A percentile compares a stretch with the other conserved stretches of the same genome.
These are phyloP conservation scores for Pherbina coryleti DNA, from an alignment of 2,888 invertebrate genomes.

Conservation along the genomic window DNA sequence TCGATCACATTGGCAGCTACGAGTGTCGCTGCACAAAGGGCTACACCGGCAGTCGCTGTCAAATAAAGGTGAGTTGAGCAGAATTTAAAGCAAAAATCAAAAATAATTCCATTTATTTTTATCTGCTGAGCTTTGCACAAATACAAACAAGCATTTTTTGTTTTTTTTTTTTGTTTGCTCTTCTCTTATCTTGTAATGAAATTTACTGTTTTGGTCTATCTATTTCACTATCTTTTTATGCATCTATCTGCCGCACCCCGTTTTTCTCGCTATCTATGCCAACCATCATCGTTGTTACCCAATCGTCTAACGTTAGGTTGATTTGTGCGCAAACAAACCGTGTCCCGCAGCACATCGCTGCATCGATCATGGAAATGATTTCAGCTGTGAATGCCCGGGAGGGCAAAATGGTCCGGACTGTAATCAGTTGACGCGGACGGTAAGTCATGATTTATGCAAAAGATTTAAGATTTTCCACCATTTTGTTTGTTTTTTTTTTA, in stretches of 20 bases:
- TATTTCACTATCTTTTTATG: not conserved
- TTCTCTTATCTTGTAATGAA: constrained; percentile 22
- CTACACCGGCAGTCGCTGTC: constrained; percentile 78
- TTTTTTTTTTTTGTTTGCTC: constrained; percentile 7
- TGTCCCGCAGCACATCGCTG: constrained; percentile 78
- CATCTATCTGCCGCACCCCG: not conserved
- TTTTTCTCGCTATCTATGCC: not conserved
- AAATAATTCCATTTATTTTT: not conserved
- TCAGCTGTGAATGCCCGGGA: constrained; percentile 80
- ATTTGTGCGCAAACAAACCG: constrained; percentile 78
- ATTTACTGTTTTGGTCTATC: constrained; percentile 34
- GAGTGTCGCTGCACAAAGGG: constrained; percentile 79
- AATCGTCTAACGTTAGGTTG: constrained; percentile 71
- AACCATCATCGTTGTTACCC: not conserved
- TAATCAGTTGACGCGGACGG: constrained; percentile 76
- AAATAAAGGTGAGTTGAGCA: constrained; percentile 74
- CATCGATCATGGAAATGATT: constrained; percentile 81
- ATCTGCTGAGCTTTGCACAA: not conserved
- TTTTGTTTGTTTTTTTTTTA: constrained; percentile 17
- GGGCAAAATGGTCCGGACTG: constrained; percentile 80
- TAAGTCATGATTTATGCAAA: constrained; percentile 70
- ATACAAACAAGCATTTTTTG: constrained; percentile 5
- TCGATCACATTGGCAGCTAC: constrained; percentile 79
- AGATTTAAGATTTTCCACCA: constrained; percentile 18
- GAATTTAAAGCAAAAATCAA: not conserved